phyloP scores from a whole-genome alignment of 2,113 vertebrate genomes.

The Salvelinus fontinalis region DNA sequence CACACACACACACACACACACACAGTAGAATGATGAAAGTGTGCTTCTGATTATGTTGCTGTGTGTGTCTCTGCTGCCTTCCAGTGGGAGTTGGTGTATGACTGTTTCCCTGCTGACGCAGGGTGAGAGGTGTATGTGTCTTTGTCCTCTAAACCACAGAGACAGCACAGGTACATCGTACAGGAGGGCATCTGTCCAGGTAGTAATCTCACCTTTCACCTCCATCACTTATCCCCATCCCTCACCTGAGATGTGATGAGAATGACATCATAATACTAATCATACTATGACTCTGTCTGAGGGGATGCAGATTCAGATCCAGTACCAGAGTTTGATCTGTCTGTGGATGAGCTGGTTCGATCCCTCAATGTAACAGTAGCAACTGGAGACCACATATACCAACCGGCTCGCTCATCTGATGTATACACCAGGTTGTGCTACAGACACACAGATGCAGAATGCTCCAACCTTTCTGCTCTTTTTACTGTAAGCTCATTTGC shows the following conservation, averaged over 20 bases:
- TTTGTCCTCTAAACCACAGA: slow-evolving; percentile 12
- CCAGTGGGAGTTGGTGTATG: slow-evolving; percentile 53
- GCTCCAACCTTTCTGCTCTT: accelerated
- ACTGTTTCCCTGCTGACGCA: slow-evolving; percentile 7
- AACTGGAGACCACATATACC: not conserved
- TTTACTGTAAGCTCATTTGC: slow-evolving; percentile 32
- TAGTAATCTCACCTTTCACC: not conserved
- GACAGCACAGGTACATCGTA: slow-evolving; percentile 29
- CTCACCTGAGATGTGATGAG: not conserved
- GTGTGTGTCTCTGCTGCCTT: slow-evolving; percentile 8
- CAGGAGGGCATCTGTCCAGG: slow-evolving; percentile 24
- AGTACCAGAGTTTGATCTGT: slow-evolving; percentile 46
- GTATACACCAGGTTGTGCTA: slow-evolving; percentile 52
- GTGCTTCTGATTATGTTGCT: not conserved
- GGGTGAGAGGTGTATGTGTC: slow-evolving; percentile 9
- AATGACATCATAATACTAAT: not conserved
- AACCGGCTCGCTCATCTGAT: too few species aligned
- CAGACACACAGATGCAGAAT: accelerated
- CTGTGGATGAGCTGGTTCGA: slow-evolving; percentile 41
- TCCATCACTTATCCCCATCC: not conserved
- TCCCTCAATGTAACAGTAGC: slow-evolving; percentile 46
- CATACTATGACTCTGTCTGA: not conserved
- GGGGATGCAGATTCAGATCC: slow-evolving; percentile 21
- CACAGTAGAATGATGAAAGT: not conserved
- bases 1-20: slow-evolving; percentile 2